Percentiles rank a stretch among this genome's conserved stretches.
phyloP scores from a whole-genome alignment of 2,888 invertebrate species.

The Mycalesis mineus region DNA sequence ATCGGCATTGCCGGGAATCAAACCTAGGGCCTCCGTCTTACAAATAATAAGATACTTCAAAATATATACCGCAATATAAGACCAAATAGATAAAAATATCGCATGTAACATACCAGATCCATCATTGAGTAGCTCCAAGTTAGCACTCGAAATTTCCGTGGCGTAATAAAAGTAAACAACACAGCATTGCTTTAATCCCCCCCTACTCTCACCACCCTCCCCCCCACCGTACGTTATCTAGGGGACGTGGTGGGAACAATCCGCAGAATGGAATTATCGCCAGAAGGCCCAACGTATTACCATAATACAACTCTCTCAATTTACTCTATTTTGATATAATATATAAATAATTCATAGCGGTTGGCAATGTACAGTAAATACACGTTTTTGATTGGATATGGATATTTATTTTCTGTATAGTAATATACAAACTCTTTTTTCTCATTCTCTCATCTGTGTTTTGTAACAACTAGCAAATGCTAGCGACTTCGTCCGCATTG shows the following conservation, averaged over 20 bases:
- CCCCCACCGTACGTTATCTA: slow-evolving; percentile 43
- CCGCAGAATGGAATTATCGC: slow-evolving; percentile 20
- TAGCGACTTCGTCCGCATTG: too few species aligned
- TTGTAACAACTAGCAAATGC: too few species aligned
- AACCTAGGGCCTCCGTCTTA: too few species aligned
- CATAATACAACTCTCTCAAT: slow-evolving; percentile 18
- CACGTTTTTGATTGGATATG: slow-evolving; percentile 1
- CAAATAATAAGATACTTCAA: too few species aligned
- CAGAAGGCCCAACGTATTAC: slow-evolving; percentile 16
- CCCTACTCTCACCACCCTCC: slow-evolving; percentile 31
- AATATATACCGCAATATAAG: too few species aligned
- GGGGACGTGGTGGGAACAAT: slow-evolving; percentile 23
- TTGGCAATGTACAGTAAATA: background rate
- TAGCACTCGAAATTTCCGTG: slow-evolving; percentile 10
- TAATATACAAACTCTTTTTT: too few species aligned
- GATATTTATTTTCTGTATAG: slow-evolving; percentile 2
- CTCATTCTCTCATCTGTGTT: too few species aligned
- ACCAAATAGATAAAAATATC: too few species aligned
- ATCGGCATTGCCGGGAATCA: too few species aligned
- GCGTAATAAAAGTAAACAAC: slow-evolving; percentile 44
- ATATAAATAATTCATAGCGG: slow-evolving; percentile 21
- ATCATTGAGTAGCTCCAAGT: background rate
- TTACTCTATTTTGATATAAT: slow-evolving; percentile 17
- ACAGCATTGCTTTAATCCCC: slow-evolving; percentile 40
- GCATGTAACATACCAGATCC: background rate